Evolutionary conservation across 2,888 invertebrate species (phyloP), one percentile per base, ranked within the genome.

Genomic region (Spicauda simplicius): DNA sequence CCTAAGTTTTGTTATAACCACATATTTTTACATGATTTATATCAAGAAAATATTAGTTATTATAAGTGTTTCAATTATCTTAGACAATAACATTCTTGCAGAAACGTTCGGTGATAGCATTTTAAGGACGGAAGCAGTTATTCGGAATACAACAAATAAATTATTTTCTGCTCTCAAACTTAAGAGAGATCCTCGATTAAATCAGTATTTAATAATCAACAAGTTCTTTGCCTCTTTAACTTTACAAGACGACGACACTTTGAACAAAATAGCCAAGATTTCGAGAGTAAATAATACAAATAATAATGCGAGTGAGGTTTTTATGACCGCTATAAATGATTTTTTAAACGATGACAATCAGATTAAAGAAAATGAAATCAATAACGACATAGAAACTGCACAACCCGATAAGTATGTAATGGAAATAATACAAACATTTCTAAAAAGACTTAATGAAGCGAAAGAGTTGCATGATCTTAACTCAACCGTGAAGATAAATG

Each of bases 171-270:
- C 48, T 61, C 72, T 90, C 0, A 80, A 78, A 67, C 67, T 87
- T 8, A 75, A 73, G 56, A 72, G 70, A 48, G 70, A 74, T 52
- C 70, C 73, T 2, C 81, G 73, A 64, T 70, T 85, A 16, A 77
- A 74, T 64, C 80, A 86, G 50, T 85, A 80, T 69, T 74, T 80
- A 1, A 71, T 72, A 45, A 78, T 86, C 56, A 83, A 86, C 72
- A 82, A 86, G 55, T 83, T 79, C 69, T 85, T 90, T 55, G 72
- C 79, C 5, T 77, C 81, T 25, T 72, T 83, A 37, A 81, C 83
- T n/a, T 70, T 80, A 33, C 77, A 78, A 73, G 81, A 85, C 70
- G 77, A 83, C 64, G 70, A 79, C 10, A 79, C 71, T 67, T 73
- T 86, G 52, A 81, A 80, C 59, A 70, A 80, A 77, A 80, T 90